These are phyloP conservation scores for Mallotus villosus DNA, from an alignment of 2,797 vertebrate species.

Conservation along the genomic window DNA sequence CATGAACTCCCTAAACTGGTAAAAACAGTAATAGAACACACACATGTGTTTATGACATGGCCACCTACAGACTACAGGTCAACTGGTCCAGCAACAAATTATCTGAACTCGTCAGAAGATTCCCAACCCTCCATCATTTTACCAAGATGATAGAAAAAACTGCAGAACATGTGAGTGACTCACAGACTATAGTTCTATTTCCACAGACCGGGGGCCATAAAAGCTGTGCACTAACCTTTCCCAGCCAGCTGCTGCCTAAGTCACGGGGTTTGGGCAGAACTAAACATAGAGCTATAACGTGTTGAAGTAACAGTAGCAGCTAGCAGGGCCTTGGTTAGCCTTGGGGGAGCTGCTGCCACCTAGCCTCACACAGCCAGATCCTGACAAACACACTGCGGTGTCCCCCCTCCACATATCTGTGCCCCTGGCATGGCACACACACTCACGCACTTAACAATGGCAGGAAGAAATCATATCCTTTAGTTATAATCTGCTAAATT, in stretches of 20 bases:
- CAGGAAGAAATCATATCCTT: background rate
- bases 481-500: background rate
- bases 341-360: background rate
- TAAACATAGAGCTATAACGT: conserved; percentile 54
- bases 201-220: conserved; percentile 19
- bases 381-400: background rate
- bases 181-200: background rate
- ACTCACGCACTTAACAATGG: background rate
- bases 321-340: background rate
- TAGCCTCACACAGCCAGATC: background rate
- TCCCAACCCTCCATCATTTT: too few species aligned
- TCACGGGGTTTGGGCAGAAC: conserved; percentile 43
- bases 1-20: too few species aligned
- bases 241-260: conserved; percentile 44
- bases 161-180: background rate
- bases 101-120: too few species aligned
- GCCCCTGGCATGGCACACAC: background rate
- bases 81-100: too few species aligned
- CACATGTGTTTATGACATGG: too few species aligned
- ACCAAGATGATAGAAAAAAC: too few species aligned
- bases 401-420: background rate
- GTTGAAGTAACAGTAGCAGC: conserved; percentile 24
- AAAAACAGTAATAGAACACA: too few species aligned
- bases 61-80: too few species aligned
- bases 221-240: conserved; percentile 48